Percentiles rank a stretch among this genome's conserved stretches.
These are phyloP conservation scores for Pomatostomus ruficeps DNA, from an alignment of 2,113 vertebrate species.

Conservation along the genomic window DNA sequence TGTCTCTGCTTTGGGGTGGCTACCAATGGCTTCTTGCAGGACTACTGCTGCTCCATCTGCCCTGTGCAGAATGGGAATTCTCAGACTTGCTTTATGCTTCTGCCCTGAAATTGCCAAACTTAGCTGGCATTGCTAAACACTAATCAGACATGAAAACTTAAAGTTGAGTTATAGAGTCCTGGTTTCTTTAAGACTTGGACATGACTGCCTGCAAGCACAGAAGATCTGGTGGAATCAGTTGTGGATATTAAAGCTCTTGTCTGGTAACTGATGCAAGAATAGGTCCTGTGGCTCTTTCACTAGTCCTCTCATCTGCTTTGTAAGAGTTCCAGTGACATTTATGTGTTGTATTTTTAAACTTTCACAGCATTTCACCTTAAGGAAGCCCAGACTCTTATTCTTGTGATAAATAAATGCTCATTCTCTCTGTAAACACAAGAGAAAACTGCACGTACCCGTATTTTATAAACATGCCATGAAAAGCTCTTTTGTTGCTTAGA, in stretches of 20 bases:
- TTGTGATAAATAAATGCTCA: neutral
- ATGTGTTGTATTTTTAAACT: neutral
- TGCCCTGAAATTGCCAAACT: neutral
- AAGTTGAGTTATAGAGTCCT: neutral
- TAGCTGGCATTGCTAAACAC: neutral
- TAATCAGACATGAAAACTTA: neutral
- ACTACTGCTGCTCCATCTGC: neutral
- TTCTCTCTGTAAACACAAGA: neutral
- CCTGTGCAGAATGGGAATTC: neutral
- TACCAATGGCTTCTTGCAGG: neutral
- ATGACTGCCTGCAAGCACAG: neutral
- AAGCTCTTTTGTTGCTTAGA: neutral
- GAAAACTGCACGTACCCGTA: neutral
- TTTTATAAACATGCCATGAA: neutral
- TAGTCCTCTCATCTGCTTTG: neutral
- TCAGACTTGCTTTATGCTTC: neutral
- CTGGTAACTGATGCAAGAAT: neutral
- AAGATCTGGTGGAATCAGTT: neutral
- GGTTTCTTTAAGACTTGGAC: neutral
- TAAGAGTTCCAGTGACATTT: neutral
- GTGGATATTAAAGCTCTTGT: neutral
- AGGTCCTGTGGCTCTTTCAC: neutral
- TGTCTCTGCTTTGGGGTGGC: fast-evolving
- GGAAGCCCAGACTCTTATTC: neutral
- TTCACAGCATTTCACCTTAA: neutral